Evolutionary conservation across 2,113 vertebrate species (phyloP), one percentile per base, ranked within the genome.

Genomic region (Geothlypis trichas): DNA sequence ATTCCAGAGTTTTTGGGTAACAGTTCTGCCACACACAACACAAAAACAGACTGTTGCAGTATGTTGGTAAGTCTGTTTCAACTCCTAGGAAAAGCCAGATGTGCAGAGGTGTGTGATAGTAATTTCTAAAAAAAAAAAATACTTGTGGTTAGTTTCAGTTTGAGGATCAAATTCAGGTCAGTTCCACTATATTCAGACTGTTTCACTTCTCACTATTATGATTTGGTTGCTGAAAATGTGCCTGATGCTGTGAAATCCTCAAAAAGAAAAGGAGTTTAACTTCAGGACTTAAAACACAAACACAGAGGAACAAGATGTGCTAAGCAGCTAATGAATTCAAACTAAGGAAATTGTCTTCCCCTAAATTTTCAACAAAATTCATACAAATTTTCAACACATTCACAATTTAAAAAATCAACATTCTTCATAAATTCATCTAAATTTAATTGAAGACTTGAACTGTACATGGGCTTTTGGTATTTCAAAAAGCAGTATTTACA

Each of bases 401-500:
- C 22, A 90, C 77, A 94, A 72, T 5, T 82, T 2, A 22, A 79
- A 94, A 79, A 86, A 68, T 2, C 8, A 27, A 31, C 3, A 67
- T 72, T 88, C 26, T 71, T 92, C 76, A 82, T 75, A 63, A 79
- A 80, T 81, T 93, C 10, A 81, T 84, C 65, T 58, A 76, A 77
- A 61, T 41, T 90, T 84, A 92, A 94, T 18, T 93, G 90, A 93
- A 91, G 49, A 62, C 22, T 72, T 84, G 57, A 91, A 93, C 74
- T n/a, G 26, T n/a, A 58, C 33, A 58, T 4, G 24, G 49, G 30
- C 31, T 84, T 89, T 91, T 92, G 51, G 47, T 90, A 87, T 94
- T 91, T 69, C n/a, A 75, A 91, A 91, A 95, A 92, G 44, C 39
- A 80, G 72, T 91, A 91, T 97, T 96, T 96, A 95, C 93, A 91